Evolutionary conservation across 2,113 vertebrate species (phyloP).

Genomic region (Odocoileus hemionus): DNA sequence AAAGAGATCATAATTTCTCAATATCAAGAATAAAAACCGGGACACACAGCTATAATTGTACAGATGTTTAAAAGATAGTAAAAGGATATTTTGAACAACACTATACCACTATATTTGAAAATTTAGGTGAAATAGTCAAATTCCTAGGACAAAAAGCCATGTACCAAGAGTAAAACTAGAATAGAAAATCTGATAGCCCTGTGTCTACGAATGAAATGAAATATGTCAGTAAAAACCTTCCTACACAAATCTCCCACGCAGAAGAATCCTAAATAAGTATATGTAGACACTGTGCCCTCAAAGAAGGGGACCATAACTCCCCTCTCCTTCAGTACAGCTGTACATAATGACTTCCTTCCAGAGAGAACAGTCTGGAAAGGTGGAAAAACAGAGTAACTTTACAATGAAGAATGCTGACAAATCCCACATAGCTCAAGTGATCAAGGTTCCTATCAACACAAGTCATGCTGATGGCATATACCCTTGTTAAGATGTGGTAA

Average conservation of each 20-base stretch:
- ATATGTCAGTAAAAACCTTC: background rate
- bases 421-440: background rate
- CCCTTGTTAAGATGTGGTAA: background rate
- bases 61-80: background rate
- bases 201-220: background rate
- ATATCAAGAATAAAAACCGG: background rate
- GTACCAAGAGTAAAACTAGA: background rate
- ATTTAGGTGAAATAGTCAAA: background rate
- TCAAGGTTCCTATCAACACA: background rate
- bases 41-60: background rate
- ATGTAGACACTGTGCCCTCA: background rate
- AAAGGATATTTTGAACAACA: background rate
- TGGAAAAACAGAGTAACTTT: background rate
- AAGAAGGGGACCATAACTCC: background rate
- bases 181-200: background rate
- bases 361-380: background rate
- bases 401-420: background rate
- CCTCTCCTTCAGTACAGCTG: background rate
- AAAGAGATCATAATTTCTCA: background rate
- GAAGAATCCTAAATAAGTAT: background rate
- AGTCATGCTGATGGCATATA: background rate
- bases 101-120: background rate
- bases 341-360: background rate
- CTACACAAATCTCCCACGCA: background rate
- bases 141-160: background rate